Base-by-base conservation (phyloP, 2,797 vertebrate genomes). In the Mycteria americana region DNA sequence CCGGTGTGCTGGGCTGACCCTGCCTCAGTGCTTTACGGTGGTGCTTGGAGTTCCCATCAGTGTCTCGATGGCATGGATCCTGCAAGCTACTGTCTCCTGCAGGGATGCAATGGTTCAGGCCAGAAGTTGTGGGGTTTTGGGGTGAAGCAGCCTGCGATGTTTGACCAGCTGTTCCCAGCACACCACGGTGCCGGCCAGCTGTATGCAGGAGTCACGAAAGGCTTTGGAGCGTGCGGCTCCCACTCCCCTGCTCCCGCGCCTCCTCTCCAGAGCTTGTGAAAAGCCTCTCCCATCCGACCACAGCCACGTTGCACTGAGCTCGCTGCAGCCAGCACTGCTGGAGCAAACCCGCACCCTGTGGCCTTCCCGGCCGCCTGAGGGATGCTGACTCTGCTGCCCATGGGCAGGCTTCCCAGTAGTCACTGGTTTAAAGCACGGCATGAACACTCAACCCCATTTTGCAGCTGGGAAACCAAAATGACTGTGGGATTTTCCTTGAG, bases 311-410 rank as follows among this genome's bases (percentile, higher is more conserved):
- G 22, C 3, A 1, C 62, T 7, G 50, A 39, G 50, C 28, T 53
- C 7, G 0, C 28, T 18, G 35, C 70, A 30, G 16, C 51, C 8
- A 2, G 43, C 17, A 4, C 62, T 24, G 41, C 74, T 15, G n/a
- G 23, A 18, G 37, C 10, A 30, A 84, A 19, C 53, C 7, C 6
- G 0, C 31, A 68, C 10, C 35, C 59, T 0, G 0, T 2, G 35
- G 19, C 74, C 59, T 35, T 60, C 51, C 23, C 4, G 2, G 33
- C 8, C 18, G 10, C 67, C 45, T 7, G 51, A 0, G 9, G 65
- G 50, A 21, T 7, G 4, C 50, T 33, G 28, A 50, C n/a, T 27
- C 78, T n/a, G 50, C 73, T 64, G 37, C 82, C 23, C 0, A 0
- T 0, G 7, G 3, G 43, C 6, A 9, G 39, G 4, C 2, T 37